These are phyloP conservation scores for Diadegma fenestrale DNA, from an alignment of 2,888 invertebrate genomes.

Conservation along the genomic window DNA sequence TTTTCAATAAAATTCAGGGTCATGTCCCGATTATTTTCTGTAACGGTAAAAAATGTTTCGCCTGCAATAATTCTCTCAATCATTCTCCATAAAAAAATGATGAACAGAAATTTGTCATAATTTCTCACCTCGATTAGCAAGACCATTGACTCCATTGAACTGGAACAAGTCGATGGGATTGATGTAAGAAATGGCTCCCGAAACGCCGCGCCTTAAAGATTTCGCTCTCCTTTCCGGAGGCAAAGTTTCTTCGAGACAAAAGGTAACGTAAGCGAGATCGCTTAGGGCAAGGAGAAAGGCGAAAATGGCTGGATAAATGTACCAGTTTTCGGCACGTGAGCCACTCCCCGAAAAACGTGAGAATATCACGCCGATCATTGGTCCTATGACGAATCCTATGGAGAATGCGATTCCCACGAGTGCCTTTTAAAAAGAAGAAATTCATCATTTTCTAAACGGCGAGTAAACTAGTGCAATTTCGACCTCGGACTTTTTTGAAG, in stretches of 20 bases:
- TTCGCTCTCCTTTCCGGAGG: slow-evolving; percentile 90
- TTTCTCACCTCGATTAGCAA: slow-evolving; percentile 82
- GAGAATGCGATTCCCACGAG: slow-evolving; percentile 98
- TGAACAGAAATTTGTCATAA: slow-evolving; percentile 56
- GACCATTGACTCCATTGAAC: slow-evolving; percentile 86
- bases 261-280: slow-evolving; percentile 91
- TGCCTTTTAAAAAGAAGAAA: slow-evolving; percentile 87
- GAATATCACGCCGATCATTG: slow-evolving; percentile 96
- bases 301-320: slow-evolving; percentile 92
- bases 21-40: background rate
- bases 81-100: too few relatives aligned
- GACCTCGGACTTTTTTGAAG: background rate
- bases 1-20: too few relatives aligned
- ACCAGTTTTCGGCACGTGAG: slow-evolving; percentile 90
- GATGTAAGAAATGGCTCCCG: slow-evolving; percentile 88
- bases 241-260: slow-evolving; percentile 94
- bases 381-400: slow-evolving; percentile 98
- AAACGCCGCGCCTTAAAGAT: slow-evolving; percentile 88
- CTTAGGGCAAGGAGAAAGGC: slow-evolving; percentile 90
- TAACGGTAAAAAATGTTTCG: background rate
- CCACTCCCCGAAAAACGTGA: slow-evolving; percentile 88
- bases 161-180: slow-evolving; percentile 87
- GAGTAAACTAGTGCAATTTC: background rate
- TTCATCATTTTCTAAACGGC: background rate
- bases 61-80: too few relatives aligned